phyloP scores from a whole-genome alignment of 2,797 vertebrate genomes.

The Cephalopachus bancanus region DNA sequence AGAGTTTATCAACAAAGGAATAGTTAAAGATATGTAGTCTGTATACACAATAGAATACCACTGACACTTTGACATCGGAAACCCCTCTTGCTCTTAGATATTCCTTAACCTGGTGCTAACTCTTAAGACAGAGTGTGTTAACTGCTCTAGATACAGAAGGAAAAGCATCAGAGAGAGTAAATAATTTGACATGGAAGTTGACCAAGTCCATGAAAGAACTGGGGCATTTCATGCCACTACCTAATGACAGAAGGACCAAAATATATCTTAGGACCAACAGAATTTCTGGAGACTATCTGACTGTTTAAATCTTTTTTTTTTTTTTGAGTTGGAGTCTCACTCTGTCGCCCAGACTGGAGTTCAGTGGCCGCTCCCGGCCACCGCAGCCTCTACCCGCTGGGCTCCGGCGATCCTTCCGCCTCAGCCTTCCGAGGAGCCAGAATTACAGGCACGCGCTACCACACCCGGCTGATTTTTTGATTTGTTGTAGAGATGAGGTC shows the following conservation, averaged over 20 bases:
- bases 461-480: too few relatives aligned
- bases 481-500: too few relatives aligned
- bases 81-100: background rate
- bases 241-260: background rate
- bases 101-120: background rate
- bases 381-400: too few relatives aligned
- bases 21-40: too few relatives aligned
- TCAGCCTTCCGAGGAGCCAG: too few relatives aligned
- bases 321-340: too few relatives aligned
- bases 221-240: background rate
- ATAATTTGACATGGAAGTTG: conserved; percentile 2
- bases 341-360: too few relatives aligned
- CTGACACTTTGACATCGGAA: background rate
- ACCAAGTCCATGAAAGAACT: background rate
- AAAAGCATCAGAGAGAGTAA: background rate
- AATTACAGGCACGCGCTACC: too few relatives aligned
- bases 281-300: background rate
- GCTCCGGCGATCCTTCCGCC: too few relatives aligned
- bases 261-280: background rate
- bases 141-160: background rate
- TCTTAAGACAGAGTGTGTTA: background rate
- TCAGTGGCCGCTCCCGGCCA: too few relatives aligned
- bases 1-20: too few relatives aligned
- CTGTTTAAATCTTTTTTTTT: background rate
- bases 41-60: too few relatives aligned